A percentile compares a stretch with the other conserved stretches of the same genome.
Evolutionary conservation across 1,140 invertebrate genomes (phyloP).

Genomic region (Cydia pomonella): DNA sequence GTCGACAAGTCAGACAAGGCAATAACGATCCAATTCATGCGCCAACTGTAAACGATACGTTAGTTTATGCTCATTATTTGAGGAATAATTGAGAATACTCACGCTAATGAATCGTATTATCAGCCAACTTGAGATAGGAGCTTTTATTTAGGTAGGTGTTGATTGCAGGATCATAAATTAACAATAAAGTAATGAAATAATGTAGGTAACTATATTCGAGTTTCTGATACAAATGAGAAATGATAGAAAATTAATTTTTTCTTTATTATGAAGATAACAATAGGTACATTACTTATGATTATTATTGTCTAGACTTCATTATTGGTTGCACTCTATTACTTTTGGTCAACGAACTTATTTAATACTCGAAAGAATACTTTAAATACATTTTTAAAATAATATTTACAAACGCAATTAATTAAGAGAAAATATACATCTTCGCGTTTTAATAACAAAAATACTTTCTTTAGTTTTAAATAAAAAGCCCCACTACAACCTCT

Average conservation of each 20-base stretch:
- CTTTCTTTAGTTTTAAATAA: background rate
- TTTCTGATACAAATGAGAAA: too few relatives aligned
- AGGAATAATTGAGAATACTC: too few relatives aligned
- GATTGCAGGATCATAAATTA: too few relatives aligned
- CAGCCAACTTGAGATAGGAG: too few relatives aligned
- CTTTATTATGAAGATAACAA: constrained; percentile 12
- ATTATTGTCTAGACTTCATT: constrained; percentile 24
- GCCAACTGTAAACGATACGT: too few relatives aligned
- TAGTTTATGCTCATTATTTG: too few relatives aligned
- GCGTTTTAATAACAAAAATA: background rate
- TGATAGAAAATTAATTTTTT: background rate
- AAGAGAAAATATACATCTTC: constrained; percentile 3
- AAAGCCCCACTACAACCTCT: background rate
- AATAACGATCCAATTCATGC: too few relatives aligned
- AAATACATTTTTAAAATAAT: background rate
- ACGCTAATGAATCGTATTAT: too few relatives aligned
- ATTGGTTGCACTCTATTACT: constrained; percentile 29
- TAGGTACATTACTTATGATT: constrained; percentile 1
- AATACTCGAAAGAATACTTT: background rate
- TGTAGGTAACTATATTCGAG: too few relatives aligned
- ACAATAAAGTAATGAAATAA: too few relatives aligned
- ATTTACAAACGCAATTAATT: constrained; percentile 9
- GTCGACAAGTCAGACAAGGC: too few relatives aligned
- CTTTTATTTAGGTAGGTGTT: too few relatives aligned
- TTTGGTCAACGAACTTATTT: background rate